Conservation (phyloP, 2,888 invertebrate species). For the Cheilosia vernalis region DNA sequence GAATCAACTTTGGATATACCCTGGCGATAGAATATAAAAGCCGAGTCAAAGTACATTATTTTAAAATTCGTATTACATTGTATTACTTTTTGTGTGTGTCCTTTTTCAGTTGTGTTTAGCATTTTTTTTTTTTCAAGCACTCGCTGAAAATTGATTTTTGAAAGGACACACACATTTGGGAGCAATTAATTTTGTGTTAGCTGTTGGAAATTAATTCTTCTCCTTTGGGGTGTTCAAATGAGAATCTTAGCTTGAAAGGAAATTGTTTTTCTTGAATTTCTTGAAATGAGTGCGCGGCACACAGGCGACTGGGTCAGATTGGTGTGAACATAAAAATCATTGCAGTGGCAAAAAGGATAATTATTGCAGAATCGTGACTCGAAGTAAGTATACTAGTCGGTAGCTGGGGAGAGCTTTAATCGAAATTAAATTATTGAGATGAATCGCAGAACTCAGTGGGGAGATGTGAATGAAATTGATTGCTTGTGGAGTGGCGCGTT, state of each 20-base stretch:
- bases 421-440: conserved; percentile 53
- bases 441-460: conserved; percentile 11
- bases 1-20: conserved; percentile 23
- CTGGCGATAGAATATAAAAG: conserved; percentile 14
- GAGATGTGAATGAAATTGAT: conserved; percentile 9
- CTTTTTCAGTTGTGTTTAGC: conserved; percentile 5
- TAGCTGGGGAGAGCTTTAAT: conserved; percentile 26
- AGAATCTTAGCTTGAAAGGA: background rate
- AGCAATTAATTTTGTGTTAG: conserved; percentile 60
- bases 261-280: background rate
- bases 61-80: conserved; percentile 47
- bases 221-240: background rate
- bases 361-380: conserved; percentile 56
- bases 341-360: conserved; percentile 53
- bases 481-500: background rate
- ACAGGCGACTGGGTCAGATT: background rate
- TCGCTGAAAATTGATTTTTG: conserved; percentile 50
- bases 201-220: conserved; percentile 37
- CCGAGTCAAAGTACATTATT: conserved; percentile 46
- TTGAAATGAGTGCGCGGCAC: background rate
- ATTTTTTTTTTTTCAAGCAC: background rate
- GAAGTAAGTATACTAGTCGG: conserved; percentile 2
- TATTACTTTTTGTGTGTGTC: conserved; percentile 18
- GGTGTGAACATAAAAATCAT: conserved; percentile 50
- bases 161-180: conserved; percentile 24